Evolutionary conservation across 2,888 invertebrate genomes (phyloP), one percentile per base, ranked within the genome.

Genomic region (Drosophila paracracens): DNA sequence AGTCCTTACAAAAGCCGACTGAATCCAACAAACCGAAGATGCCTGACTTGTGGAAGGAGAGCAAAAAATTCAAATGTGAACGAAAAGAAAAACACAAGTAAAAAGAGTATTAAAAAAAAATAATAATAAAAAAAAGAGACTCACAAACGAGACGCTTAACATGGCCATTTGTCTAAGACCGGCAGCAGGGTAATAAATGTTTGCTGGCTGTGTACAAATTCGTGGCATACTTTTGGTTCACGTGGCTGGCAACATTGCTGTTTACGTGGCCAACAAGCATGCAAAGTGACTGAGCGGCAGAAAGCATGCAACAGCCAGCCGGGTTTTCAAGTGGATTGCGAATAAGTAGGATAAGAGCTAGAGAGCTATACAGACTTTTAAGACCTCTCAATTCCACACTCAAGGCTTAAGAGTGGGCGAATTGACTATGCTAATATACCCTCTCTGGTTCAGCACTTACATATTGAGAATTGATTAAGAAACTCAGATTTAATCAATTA

Each of bases 221-320:
- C 80, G 77, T 71, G 68, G 81, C 75, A 76, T 74, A 81, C 81
- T 81, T 83, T 75, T 70, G 53, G 59, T 77, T 69, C 61, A 70
- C 70, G 69, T 60, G 83, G 74, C 57, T 54, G 43, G 60, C 56
- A 74, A 75, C 72, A 85, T 75, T 83, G 75, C 52, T 88, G 83
- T 85, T 83, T 85, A 78, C 81, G 81, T 83, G 83, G 70, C 59
- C 75, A 69, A 76, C 52, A 79, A 74, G 61, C 73, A 82, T 82
- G 82, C 85, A 79, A 82, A 85, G 59, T 74, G 61, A 62, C 65
- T 52, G 25, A 25, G 21, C 25, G 18, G n/a, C 56, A 27, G 56
- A 38, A 61, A 59, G 63, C 59, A 46, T 48, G 43, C 36, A 53
- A 40, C 33, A 38, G 40, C 16, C 36, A 38, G 35, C 13, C 40